Base-by-base conservation (phyloP, 2,113 vertebrate species). In the Helogale parvula region DNA sequence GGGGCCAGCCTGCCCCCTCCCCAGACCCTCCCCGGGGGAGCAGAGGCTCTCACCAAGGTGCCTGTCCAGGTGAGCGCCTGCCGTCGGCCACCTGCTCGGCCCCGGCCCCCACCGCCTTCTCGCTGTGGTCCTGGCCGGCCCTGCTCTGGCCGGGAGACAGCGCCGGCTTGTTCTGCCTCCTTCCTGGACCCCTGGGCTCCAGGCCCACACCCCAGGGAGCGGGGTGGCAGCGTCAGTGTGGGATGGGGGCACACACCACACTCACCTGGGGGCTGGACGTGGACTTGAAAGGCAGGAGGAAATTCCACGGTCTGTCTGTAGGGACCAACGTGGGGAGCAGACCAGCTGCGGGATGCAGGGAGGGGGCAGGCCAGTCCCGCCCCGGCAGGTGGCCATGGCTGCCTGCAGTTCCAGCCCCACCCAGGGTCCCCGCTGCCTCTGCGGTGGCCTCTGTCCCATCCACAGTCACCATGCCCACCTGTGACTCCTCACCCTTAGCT, bases 81-180 rank as follows among this genome's bases (percentile, higher is more conserved):
- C 96, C 25, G 90, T 90, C 29, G 1, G 21, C 0, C 1, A 91
- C 92, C 81, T 4, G 1, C 93, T 97, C 96, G 92, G 54, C 98
- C 98, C 88, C 94, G 97, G 85, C 89, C 93, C 88, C 94, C 11
- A 2, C 97, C 1, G 93, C 90, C 81, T 3, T 1, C 93, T 97
- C 96, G 87, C 98, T 98, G 90, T 95, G 97, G 69, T 90, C 88
- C 96, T 71, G 95, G 97, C 77, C 77, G 87, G 98, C 96, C 94
- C 0, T 0, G 77, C 76, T n/a, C 19, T 11, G 25, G 92, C 5
- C 11, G 41, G 81, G 97, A 98, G 98, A 98, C 98, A 98, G 98
- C 97, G 94, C 97, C 23, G 87, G 83, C 98, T 99, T 98, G 98
- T 99, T 98, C 96, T 1, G 93, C 94, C 63, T 38, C 86, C 82